A percentile compares a stretch with the other conserved stretches of the same genome.
These are phyloP conservation scores for Bradypodion ventrale DNA, from an alignment of 2,797 vertebrate species.

Conservation along the genomic window DNA sequence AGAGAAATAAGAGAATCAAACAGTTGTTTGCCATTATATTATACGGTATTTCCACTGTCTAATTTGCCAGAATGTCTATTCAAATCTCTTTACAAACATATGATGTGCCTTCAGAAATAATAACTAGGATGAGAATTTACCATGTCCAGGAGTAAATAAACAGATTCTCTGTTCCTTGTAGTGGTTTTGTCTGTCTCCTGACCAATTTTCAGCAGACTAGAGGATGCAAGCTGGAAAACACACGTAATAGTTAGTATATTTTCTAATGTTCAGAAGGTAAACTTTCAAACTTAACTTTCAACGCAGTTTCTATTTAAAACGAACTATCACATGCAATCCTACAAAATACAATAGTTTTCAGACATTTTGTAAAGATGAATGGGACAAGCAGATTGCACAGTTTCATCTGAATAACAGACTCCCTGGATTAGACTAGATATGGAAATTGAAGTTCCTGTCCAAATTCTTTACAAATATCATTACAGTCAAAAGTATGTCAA, in stretches of 20 bases:
- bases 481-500: not conserved
- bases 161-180: constrained; percentile 95
- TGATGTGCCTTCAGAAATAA: not conserved
- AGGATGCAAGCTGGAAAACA: constrained; percentile 88
- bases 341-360: not conserved
- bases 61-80: not conserved
- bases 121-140: constrained; percentile 73
- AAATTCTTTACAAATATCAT: not conserved
- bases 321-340: not conserved
- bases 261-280: not conserved
- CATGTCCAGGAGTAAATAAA: constrained; percentile 98
- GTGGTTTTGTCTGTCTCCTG: constrained; percentile 98
- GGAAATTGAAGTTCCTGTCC: not conserved
- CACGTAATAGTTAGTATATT: not conserved
- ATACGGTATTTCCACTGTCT: too few relatives aligned
- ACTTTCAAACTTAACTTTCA: not conserved
- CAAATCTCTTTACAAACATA: not conserved
- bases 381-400: not conserved
- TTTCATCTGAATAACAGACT: not conserved
- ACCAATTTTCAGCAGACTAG: constrained; percentile 96
- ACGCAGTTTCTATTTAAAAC: not conserved
- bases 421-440: not conserved
- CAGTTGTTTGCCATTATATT: too few relatives aligned
- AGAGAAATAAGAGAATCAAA: too few relatives aligned
- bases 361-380: not conserved